A percentile compares a stretch with the other conserved stretches of the same genome.
phyloP scores from a whole-genome alignment of 1,140 invertebrate genomes.

The Zaprionus davidi region DNA sequence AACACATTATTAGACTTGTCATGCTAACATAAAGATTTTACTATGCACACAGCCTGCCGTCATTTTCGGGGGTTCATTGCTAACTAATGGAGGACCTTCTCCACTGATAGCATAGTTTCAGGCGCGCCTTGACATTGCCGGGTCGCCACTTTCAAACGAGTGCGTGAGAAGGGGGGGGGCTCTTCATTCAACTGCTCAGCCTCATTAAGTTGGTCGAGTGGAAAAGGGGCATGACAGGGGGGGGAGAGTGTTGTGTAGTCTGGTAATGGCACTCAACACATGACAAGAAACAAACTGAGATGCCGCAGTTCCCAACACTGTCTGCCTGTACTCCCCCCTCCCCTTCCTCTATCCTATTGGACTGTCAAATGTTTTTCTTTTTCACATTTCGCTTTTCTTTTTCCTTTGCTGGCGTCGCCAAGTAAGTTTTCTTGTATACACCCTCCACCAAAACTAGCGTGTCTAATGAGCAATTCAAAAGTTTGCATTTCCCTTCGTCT shows the following conservation, averaged over 20 bases:
- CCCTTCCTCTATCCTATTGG: constrained; percentile 3
- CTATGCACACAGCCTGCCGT: neutral
- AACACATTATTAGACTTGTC: neutral
- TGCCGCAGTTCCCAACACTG: neutral
- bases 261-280: constrained; percentile 12
- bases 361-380: constrained; percentile 36
- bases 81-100: constrained; percentile 11
- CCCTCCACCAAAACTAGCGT: constrained; percentile 55
- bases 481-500: constrained; percentile 61
- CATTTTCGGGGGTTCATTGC: constrained; percentile 14
- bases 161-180: constrained; percentile 1
- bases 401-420: constrained; percentile 17
- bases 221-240: neutral
- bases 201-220: constrained; percentile 37
- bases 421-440: constrained; percentile 27
- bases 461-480: constrained; percentile 81
- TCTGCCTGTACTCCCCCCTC: no score
- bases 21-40: neutral
- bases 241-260: neutral
- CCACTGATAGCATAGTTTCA: constrained; percentile 13
- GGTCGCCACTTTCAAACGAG: constrained; percentile 9
- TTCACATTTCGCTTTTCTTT: constrained; percentile 15
- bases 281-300: constrained; percentile 41
- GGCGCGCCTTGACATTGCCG: constrained; percentile 45
- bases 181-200: constrained; percentile 32